Conservation (phyloP, 2,888 invertebrate genomes). For the Biston betularia region DNA sequence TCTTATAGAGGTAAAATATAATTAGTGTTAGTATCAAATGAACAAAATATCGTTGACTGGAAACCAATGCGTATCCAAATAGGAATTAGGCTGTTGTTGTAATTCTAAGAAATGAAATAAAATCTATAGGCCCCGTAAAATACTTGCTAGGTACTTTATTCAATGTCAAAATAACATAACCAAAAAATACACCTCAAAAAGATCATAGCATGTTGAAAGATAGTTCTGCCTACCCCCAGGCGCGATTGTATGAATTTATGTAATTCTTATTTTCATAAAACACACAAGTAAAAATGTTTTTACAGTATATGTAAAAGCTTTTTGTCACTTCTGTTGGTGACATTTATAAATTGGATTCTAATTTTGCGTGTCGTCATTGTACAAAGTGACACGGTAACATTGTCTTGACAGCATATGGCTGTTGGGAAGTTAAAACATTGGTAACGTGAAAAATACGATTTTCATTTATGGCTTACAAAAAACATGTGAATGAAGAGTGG, state of each 20-base stretch:
- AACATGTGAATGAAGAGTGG: background rate
- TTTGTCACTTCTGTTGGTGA: conserved; percentile 37
- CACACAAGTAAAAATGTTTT: background rate
- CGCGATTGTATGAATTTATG: no score
- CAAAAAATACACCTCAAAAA: no score
- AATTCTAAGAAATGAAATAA: background rate
- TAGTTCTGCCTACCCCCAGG: no score
- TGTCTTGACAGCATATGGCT: conserved; percentile 65
- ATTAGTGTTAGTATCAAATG: background rate
- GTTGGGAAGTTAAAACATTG: conserved; percentile 51
- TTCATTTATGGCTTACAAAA: conserved; percentile 1
- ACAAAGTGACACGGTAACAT: conserved; percentile 67
- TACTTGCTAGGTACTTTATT: no score
- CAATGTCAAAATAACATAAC: no score
- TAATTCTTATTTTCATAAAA: conserved; percentile 5
- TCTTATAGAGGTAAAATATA: background rate
- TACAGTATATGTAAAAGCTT: conserved; percentile 44
- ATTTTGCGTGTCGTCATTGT: conserved; percentile 71
- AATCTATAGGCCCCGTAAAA: background rate
- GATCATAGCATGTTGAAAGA: no score
- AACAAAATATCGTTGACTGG: conserved; percentile 9
- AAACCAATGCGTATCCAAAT: background rate
- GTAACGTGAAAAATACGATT: conserved; percentile 9
- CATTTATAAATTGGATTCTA: conserved; percentile 70
- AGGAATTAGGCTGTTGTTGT: background rate